These are phyloP conservation scores for Limonius californicus DNA, from an alignment of 1,140 invertebrate genomes.

Conservation along the genomic window DNA sequence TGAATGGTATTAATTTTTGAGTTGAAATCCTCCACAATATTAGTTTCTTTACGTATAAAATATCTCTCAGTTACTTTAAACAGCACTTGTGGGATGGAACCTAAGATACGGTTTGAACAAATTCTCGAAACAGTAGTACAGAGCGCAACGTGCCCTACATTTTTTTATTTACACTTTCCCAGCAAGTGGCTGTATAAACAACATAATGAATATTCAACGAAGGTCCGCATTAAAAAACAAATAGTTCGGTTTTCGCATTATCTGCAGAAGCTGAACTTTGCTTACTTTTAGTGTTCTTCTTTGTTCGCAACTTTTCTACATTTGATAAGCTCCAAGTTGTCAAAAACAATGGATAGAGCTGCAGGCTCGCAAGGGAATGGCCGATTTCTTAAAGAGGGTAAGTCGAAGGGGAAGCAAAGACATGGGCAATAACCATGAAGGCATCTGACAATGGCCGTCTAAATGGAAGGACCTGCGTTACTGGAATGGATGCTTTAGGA, in stretches of 20 bases:
- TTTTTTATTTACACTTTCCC: too few species aligned
- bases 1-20: too few species aligned
- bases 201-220: too few species aligned
- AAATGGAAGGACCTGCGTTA: background rate
- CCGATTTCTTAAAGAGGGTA: slow-evolving; percentile 4
- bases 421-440: slow-evolving; percentile 6
- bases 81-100: too few species aligned
- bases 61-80: too few species aligned
- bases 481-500: background rate
- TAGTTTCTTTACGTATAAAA: too few species aligned
- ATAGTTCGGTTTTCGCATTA: background rate
- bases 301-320: background rate
- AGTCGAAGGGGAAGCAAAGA: background rate
- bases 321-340: background rate
- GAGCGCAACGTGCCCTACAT: too few species aligned
- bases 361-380: background rate
- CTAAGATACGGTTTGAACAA: too few species aligned
- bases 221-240: too few species aligned
- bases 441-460: background rate
- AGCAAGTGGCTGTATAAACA: too few species aligned
- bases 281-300: background rate
- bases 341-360: background rate
- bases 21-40: too few species aligned
- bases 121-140: too few species aligned
- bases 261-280: background rate